Percentiles rank a stretch among this genome's conserved stretches.
These are phyloP conservation scores for Julus scanicus DNA, from an alignment of 2,888 invertebrate species.

Conservation along the genomic window DNA sequence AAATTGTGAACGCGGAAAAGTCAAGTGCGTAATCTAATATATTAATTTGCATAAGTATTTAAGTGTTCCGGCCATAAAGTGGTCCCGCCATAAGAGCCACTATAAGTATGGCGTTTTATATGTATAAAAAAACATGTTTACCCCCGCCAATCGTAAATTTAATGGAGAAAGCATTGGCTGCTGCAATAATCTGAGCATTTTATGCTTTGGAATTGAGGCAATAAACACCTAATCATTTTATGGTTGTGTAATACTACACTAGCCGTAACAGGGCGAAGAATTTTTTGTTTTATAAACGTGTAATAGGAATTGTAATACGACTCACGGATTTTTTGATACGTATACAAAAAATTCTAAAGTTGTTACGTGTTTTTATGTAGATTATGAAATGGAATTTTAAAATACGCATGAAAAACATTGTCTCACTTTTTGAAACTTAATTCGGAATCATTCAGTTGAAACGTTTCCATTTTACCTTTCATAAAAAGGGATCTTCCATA, in stretches of 20 bases:
- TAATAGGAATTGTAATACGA: not conserved
- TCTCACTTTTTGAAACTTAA: not conserved
- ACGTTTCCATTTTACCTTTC: too few relatives aligned
- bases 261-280: constrained; percentile 4
- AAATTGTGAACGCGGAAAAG: not conserved
- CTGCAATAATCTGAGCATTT: constrained; percentile 1
- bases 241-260: not conserved
- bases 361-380: too few relatives aligned
- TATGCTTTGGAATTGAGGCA: constrained; percentile 25
- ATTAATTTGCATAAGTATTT: constrained; percentile 42
- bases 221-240: constrained; percentile 42
- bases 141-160: constrained; percentile 4
- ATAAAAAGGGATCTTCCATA: too few relatives aligned
- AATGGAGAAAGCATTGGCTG: constrained; percentile 30
- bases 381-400: not conserved
- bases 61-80: constrained; percentile 39
- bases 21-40: constrained; percentile 19
- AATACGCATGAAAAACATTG: not conserved
- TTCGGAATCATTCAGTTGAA: too few relatives aligned
- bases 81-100: not conserved
- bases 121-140: constrained; percentile 19
- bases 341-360: too few relatives aligned
- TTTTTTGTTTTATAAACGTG: not conserved
- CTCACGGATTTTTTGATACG: not conserved
- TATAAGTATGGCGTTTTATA: not conserved